Conservation (phyloP, 1,140 invertebrate species). For the Zaprionus capensis region DNA sequence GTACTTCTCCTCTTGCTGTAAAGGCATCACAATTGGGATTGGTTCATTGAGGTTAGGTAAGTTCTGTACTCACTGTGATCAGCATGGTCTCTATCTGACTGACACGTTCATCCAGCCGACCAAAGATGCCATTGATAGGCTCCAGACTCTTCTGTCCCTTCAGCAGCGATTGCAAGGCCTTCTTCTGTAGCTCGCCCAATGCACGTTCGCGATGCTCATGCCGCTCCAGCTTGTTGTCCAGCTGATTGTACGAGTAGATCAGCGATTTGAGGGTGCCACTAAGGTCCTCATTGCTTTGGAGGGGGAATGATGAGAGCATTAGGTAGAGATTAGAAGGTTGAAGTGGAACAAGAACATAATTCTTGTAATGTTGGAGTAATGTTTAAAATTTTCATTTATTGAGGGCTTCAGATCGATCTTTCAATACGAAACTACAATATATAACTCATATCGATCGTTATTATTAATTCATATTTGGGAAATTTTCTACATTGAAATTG, state of each 20-base stretch:
- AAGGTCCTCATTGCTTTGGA: constrained; percentile 90
- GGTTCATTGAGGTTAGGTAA: neutral
- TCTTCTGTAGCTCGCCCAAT: constrained; percentile 91
- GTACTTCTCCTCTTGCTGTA: constrained; percentile 81
- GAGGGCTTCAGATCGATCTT: too few species aligned
- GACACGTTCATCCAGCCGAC: constrained; percentile 88
- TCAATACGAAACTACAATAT: too few species aligned
- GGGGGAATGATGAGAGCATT: neutral
- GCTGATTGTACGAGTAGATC: constrained; percentile 91
- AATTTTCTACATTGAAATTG: too few species aligned
- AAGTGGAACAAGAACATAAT: too few species aligned
- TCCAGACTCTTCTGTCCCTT: constrained; percentile 90
- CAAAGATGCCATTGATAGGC: constrained; percentile 87
- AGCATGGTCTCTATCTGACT: constrained; percentile 89
- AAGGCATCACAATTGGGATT: neutral
- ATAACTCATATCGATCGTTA: too few species aligned
- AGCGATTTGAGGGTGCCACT: constrained; percentile 92
- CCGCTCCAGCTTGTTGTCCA: constrained; percentile 92
- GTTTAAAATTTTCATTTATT: too few species aligned
- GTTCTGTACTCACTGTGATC: constrained; percentile 85
- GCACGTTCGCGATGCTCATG: constrained; percentile 93
- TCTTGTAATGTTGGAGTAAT: neutral
- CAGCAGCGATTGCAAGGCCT: constrained; percentile 88
- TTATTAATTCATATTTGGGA: too few species aligned
- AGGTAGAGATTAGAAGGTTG: neutral